A percentile compares a stretch with the other conserved stretches of the same genome.
Evolutionary conservation across 2,888 invertebrate species (phyloP).

Genomic region (Amiota minor): DNA sequence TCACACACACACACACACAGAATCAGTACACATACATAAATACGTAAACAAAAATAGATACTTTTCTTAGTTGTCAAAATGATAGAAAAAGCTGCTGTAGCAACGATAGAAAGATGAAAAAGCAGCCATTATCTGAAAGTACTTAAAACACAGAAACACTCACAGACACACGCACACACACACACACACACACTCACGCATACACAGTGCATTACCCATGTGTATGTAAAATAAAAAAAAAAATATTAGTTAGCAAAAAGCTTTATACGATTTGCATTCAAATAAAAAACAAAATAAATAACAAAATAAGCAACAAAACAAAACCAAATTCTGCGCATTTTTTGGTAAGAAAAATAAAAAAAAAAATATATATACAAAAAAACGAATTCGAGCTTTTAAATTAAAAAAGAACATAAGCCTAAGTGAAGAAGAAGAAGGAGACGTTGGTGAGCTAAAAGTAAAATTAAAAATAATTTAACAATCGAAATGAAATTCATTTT

Average conservation of each 20-base stretch:
- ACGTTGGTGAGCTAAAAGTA: constrained; percentile 15
- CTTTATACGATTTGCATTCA: constrained; percentile 40
- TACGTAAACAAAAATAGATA: too few species aligned
- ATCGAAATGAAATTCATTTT: too few species aligned
- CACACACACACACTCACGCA: constrained; percentile 2
- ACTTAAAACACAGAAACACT: too few species aligned
- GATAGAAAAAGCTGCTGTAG: too few species aligned
- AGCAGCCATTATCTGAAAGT: too few species aligned
- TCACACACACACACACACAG: neutral
- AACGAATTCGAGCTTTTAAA: constrained; percentile 70
- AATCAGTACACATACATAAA: neutral
- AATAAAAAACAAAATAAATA: constrained; percentile 37
- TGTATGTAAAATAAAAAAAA: neutral
- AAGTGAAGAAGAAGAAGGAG: constrained; percentile 23
- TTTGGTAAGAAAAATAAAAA: constrained; percentile 16
- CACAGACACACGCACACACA: neutral
- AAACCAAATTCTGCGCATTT: constrained; percentile 13
- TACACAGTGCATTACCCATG: neutral
- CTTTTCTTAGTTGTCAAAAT: too few species aligned
- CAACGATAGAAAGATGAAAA: too few species aligned
- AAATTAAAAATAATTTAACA: too few species aligned
- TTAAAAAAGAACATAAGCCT: constrained; percentile 33
- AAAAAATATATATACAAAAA: constrained; percentile 44
- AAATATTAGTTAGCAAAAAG: constrained; percentile 1
- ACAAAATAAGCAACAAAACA: constrained; percentile 7